Evolutionary conservation across 2,797 vertebrate genomes (phyloP), one percentile per base, ranked within the genome.

Genomic region (Chloroceryle amazona): DNA sequence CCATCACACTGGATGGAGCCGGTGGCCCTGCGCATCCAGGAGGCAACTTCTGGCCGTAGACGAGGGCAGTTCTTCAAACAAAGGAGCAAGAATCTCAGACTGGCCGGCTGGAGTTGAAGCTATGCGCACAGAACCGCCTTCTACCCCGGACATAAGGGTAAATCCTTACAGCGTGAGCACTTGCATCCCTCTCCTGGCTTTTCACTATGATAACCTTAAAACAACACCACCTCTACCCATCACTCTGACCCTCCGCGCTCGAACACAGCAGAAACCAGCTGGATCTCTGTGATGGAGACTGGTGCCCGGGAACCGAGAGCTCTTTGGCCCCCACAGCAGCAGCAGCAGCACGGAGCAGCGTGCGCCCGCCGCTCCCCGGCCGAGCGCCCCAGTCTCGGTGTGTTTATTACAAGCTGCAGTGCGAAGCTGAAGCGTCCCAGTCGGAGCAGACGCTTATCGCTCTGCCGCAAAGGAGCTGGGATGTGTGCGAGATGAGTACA

Each of bases 201-300:
- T 29, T 17, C 35, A 12, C 54, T 44, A 5, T 37, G 37, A 25
- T 4, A 39, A 33, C 57, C 19, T 6, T 5, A 26, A 35, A 62
- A n/a, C 1, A 0, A 28, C n/a, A 33, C 29, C 58, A n/a, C 11
- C 42, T 3, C 13, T 14, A 29, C 2, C 17, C 60, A 19, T 17
- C 46, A 1, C 11, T 29, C 20, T 4, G 22, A 26, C 29, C 46
- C 17, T 5, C 57, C 26, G 0, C 0, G 3, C 3, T 1, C 7
- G 8, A 31, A 5, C 5, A 13, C 11, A 28, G 62, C 51, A 62
- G 62, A 52, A 66, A 41, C 39, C 39, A 35, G 0, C 44, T 3
- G 23, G 71, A 33, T 21, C 60, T 20, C 3, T 26, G 61, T 6
- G 17, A 28, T 10, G 28, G 51, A 37, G 49, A 23, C 25, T 13